phyloP scores from a whole-genome alignment of 2,797 vertebrate species.

The Ctenosaura bakeri region DNA sequence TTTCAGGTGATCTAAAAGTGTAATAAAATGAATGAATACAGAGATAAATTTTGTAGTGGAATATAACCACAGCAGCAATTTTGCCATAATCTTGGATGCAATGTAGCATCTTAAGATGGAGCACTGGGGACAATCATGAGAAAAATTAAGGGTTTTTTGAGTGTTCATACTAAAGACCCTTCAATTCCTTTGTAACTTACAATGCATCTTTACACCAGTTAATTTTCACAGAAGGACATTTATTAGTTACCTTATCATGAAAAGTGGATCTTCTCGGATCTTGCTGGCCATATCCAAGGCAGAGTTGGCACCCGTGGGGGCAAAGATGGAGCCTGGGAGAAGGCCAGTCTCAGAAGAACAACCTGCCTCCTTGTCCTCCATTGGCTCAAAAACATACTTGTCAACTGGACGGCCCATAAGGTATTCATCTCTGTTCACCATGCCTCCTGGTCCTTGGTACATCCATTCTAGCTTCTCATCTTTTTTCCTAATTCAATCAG shows the following conservation, averaged over 20 bases:
- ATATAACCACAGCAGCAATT: neutral
- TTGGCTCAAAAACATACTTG: conserved; percentile 92
- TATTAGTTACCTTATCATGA: conserved; percentile 88
- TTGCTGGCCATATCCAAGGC: conserved; percentile 93
- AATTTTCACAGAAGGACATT: neutral
- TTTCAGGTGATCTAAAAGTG: too few relatives aligned
- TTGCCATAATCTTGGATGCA: neutral
- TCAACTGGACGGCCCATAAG: conserved; percentile 94
- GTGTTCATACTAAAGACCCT: neutral
- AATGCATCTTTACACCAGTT: neutral
- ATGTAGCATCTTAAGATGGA: neutral
- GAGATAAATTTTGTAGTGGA: too few relatives aligned
- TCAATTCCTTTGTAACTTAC: neutral
- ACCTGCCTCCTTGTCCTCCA: conserved; percentile 88
- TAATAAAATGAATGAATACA: neutral
- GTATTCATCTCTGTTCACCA: conserved; percentile 95
- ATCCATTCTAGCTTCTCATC: conserved; percentile 98
- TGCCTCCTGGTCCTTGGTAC: conserved; percentile 94
- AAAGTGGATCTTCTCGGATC: conserved; percentile 95
- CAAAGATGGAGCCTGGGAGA: conserved; percentile 95
- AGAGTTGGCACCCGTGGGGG: conserved; percentile 81
- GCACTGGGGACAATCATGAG: neutral
- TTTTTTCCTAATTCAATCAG: conserved; percentile 83
- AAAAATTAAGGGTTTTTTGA: neutral
- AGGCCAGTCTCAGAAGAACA: conserved; percentile 90